Percentiles rank a stretch among this genome's conserved stretches.
These are phyloP conservation scores for Drosophila triauraria DNA, from an alignment of 1,140 invertebrate genomes.

Conservation along the genomic window DNA sequence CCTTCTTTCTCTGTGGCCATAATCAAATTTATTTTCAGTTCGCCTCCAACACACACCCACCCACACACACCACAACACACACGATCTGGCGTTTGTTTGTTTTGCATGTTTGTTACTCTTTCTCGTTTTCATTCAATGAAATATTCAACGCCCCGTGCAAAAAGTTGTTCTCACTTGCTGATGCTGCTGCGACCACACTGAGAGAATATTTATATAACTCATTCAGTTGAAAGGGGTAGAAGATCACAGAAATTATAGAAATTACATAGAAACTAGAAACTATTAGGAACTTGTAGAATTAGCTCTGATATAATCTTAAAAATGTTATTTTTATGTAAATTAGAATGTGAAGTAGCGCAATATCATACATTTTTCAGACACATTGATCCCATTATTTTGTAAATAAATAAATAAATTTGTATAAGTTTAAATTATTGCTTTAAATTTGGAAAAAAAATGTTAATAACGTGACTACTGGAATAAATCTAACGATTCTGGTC, in stretches of 20 bases:
- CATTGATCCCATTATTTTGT: no score
- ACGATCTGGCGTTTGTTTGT: conserved; percentile 57
- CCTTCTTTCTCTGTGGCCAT: conserved; percentile 37
- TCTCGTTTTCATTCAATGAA: conserved; percentile 54
- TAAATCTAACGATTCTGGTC: no score
- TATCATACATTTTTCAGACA: no score
- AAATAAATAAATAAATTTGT: no score
- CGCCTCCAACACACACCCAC: conserved; percentile 52
- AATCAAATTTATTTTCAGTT: conserved; percentile 71
- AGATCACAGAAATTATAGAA: background rate
- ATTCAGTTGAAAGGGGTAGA: background rate
- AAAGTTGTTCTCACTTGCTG: conserved; percentile 37
- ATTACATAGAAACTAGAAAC: background rate
- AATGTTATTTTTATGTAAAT: no score
- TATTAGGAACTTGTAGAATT: background rate
- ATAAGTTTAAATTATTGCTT: no score
- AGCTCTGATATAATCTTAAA: background rate
- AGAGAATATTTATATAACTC: background rate
- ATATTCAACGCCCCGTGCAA: conserved; percentile 54
- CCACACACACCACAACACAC: background rate
- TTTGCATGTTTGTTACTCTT: conserved; percentile 66
- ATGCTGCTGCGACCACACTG: conserved; percentile 24
- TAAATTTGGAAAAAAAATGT: no score
- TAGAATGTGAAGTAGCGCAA: no score
- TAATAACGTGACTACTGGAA: no score